Evolutionary conservation across 1,140 invertebrate species (phyloP), one percentile per base, ranked within the genome.

Genomic region (Teleogryllus occipitalis): DNA sequence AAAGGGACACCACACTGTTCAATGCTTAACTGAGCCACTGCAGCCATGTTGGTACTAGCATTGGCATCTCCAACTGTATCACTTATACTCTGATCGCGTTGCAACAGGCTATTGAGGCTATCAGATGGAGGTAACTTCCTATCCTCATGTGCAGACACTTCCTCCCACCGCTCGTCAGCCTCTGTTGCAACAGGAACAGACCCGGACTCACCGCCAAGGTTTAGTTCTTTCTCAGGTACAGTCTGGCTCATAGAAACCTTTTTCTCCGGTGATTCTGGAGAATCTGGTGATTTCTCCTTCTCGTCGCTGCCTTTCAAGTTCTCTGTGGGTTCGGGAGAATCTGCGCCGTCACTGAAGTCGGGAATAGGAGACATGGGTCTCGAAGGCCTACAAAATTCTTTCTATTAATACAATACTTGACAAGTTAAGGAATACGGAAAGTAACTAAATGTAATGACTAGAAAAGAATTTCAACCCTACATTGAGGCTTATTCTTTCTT

Each of bases 1-100:
- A 98, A 87, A 6, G 97, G 97, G 82, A 98, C 91, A 18, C 96
- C 96, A 87, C 94, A 97, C 46, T 93, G 90, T 73, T 91, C 88
- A 47, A 82, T 79, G 79, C 82, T 82, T 7, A 86, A 87, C 86
- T 83, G 88, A 84, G 78, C 88, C 84, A 84, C 87, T 84, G 82
- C 86, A 86, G 83, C 87, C 85, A 85, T 86, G 86, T 82, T 89
- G 86, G 82, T 87, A 86, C 83, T 87, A 85, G 84, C 83, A 27
- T 87, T 87, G 49, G 89, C 88, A 82, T 89, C 89, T 3, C 89
- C 88, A 47, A 91, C 85, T 0, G 90, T 88, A 81, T 92, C 91
- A 65, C 54, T 65, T 47, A 88, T 88, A 84, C 90, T 92, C 4
- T 87, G 85, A 77, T 92, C 91, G 8, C 90, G 86, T 0, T 88